Percentiles rank a stretch among this genome's conserved stretches.
phyloP scores from a whole-genome alignment of 2,888 invertebrate genomes.

The Elgonia sp. region DNA sequence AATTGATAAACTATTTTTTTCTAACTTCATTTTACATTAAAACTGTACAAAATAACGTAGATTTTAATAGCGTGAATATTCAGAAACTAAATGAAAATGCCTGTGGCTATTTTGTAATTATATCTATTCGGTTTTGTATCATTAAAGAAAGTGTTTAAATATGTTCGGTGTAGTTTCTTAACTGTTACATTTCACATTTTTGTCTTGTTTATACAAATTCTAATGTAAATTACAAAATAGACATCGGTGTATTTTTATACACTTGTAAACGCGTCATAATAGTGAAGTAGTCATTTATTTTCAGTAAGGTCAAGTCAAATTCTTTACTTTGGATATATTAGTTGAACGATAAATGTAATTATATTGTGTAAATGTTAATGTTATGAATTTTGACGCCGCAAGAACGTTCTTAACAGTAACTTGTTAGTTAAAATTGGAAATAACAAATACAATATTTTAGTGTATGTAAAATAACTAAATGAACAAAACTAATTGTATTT shows the following conservation, averaged over 20 bases:
- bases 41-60: constrained; percentile 55
- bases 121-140: not conserved
- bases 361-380: not conserved
- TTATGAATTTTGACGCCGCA: no score
- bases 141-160: not conserved
- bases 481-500: no score
- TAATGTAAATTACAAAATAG: constrained; percentile 36
- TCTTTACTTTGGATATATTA: not conserved
- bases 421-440: no score
- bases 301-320: not conserved
- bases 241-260: constrained; percentile 41
- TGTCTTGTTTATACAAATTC: not conserved
- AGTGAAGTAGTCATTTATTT: not conserved
- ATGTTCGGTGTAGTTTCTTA: not conserved
- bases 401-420: no score
- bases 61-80: constrained; percentile 43
- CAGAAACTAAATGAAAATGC: constrained; percentile 34
- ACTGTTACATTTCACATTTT: not conserved
- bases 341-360: not conserved
- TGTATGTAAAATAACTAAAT: no score
- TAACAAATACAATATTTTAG: no score
- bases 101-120: constrained; percentile 44
- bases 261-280: constrained; percentile 23
- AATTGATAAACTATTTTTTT: constrained; percentile 57
- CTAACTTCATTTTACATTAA: constrained; percentile 59